Evolutionary conservation across 2,888 invertebrate genomes (phyloP).

Genomic region (Cremastinae sp.): DNA sequence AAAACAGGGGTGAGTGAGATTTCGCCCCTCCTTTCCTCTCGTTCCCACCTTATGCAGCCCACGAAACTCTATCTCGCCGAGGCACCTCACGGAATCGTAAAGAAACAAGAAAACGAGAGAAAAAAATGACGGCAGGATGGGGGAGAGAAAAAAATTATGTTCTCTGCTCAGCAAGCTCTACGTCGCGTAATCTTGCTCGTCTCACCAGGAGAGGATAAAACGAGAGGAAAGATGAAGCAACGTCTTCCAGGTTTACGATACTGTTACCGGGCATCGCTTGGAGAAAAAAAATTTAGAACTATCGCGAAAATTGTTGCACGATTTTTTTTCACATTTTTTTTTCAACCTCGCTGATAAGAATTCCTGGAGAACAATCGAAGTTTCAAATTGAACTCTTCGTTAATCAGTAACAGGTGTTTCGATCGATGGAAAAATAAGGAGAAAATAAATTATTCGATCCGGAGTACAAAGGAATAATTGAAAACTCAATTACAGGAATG

Average conservation of each 20-base stretch:
- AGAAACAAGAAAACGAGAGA: constrained; percentile 16
- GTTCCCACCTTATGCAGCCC: constrained; percentile 22
- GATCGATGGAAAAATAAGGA: too few species aligned
- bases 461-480: background rate
- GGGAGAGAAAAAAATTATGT: constrained; percentile 6
- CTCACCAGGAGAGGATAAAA: constrained; percentile 27
- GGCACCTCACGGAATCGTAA: constrained; percentile 41
- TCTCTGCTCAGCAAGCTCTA: constrained; percentile 14
- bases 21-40: constrained; percentile 15
- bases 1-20: constrained; percentile 5
- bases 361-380: too few species aligned
- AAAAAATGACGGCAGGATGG: too few species aligned
- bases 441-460: background rate
- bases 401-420: background rate
- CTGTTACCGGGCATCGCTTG: background rate
- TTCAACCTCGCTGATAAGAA: too few species aligned
- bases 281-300: background rate
- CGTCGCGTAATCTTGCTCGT: constrained; percentile 42
- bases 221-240: constrained; percentile 25
- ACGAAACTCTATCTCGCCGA: constrained; percentile 36
- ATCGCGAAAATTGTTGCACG: constrained; percentile 22
- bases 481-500: constrained; percentile 19
- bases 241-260: constrained; percentile 17
- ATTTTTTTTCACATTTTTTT: constrained; percentile 5
- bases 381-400: too few species aligned